Percentiles rank a stretch among this genome's conserved stretches.
Evolutionary conservation across 2,797 vertebrate species (phyloP).

Genomic region (Spatula versicolor): DNA sequence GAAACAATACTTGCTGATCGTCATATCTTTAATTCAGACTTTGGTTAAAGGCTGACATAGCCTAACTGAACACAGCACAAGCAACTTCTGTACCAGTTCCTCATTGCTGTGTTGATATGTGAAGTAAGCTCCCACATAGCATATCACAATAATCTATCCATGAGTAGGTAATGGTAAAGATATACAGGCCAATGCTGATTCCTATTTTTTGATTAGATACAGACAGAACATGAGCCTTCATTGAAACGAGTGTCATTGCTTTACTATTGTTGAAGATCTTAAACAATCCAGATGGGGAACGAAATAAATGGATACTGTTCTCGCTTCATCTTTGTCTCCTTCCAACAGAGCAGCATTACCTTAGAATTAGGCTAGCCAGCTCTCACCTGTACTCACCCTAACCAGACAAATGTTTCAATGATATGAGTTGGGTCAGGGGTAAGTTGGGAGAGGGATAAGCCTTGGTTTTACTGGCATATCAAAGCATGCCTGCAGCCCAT

Average conservation of each 20-base stretch:
- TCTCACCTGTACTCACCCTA: neutral
- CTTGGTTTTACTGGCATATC: neutral
- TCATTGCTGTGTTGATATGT: neutral
- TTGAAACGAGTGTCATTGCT: neutral
- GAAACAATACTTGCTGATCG: neutral
- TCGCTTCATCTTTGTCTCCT: neutral
- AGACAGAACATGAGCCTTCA: neutral
- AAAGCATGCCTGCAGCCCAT: neutral
- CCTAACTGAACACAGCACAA: neutral
- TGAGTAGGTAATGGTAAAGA: neutral
- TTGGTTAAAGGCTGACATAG: neutral
- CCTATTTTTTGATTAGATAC: neutral
- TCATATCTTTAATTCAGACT: neutral
- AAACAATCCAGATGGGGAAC: neutral
- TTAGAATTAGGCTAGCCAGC: neutral
- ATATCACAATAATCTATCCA: neutral
- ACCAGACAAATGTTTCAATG: neutral
- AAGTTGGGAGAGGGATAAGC: neutral
- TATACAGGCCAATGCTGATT: neutral
- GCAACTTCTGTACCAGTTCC: neutral
- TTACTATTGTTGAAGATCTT: neutral
- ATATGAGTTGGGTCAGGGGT: neutral
- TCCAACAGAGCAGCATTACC: neutral
- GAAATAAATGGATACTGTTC: neutral
- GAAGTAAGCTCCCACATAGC: neutral